Evolutionary conservation across 2,113 vertebrate species (phyloP), one percentile per base, ranked within the genome.

Genomic region (Pygoscelis antarcticus): DNA sequence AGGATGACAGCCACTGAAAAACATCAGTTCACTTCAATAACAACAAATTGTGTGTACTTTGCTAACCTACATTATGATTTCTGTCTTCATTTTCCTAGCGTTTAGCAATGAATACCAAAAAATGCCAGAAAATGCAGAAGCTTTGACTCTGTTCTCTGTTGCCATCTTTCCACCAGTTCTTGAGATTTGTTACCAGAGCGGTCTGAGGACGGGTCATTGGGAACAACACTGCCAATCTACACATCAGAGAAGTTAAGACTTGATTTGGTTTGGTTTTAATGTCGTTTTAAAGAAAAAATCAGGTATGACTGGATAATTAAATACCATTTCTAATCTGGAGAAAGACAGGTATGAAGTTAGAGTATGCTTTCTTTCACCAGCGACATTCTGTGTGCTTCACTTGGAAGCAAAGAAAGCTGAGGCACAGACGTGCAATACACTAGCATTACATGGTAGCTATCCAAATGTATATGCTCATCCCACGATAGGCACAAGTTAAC

Each of bases 361-460:
- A 68, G 11, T 20, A 40, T n/a, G 4, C 55, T 52, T 82, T 72
- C 25, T 86, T 60, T 65, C 54, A 72, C 4, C 11, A 69, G 13
- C 3, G 3, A 25, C 3, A 54, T 62, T 84, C 26, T 52, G 6
- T 25, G 11, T 54, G 5, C 13, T 61, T 66, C 11, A 0, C n/a
- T 16, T 42, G 11, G 29, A 78, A 60, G 21, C 2, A 1, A 40
- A 54, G 19, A 1, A 12, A 79, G 8, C 38, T 86, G 23, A 69
- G 21, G 20, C 23, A 14, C 0, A 69, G 30, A 25, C 4, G 0
- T 49, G 21, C 7, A 9, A 5, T 23, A 44, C 16, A 16, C 5
- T 36, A 30, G 6, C 23, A 72, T 23, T 32, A 25, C 5, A 34
- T 0, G 0, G 19, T 27, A 66, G 7, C 16, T 54, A 34, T 69